Evolutionary conservation across 1,140 invertebrate genomes (phyloP).

Genomic region (Metaphire vulgaris): DNA sequence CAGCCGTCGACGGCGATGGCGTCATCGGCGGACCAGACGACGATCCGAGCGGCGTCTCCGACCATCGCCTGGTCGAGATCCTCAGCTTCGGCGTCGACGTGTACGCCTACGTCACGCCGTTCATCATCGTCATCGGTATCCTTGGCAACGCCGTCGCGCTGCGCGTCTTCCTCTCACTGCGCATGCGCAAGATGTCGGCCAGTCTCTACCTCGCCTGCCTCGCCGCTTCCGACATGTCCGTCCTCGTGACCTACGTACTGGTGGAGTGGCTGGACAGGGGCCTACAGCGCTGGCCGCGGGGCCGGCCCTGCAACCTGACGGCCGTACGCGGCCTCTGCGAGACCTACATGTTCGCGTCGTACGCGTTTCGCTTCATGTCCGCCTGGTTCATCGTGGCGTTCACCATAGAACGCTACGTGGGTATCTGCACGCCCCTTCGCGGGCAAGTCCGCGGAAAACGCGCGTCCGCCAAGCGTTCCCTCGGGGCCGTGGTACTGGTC

Average conservation of each 20-base stretch:
- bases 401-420: constrained; percentile 42
- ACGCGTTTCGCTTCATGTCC: constrained; percentile 41
- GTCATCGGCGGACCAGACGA: neutral
- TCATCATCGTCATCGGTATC: constrained; percentile 37
- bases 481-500: constrained; percentile 1
- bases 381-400: constrained; percentile 44
- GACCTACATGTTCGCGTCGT: constrained; percentile 35
- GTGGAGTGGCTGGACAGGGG: constrained; percentile 38
- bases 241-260: constrained; percentile 39
- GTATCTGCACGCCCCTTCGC: constrained; percentile 28
- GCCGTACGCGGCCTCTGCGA: constrained; percentile 40
- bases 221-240: constrained; percentile 39
- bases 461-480: constrained; percentile 4
- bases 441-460: constrained; percentile 13
- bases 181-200: constrained; percentile 39
- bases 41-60: too few relatives aligned
- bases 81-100: constrained; percentile 13
- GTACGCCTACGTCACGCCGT: constrained; percentile 25
- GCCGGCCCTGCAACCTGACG: constrained; percentile 31
- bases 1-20: neutral
- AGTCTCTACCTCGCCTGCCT: constrained; percentile 42
- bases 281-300: constrained; percentile 24
- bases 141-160: constrained; percentile 41
- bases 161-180: constrained; percentile 39
- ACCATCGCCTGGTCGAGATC: neutral